Evolutionary conservation across 2,113 vertebrate species (phyloP).

Genomic region (Ariopsis seemanni): DNA sequence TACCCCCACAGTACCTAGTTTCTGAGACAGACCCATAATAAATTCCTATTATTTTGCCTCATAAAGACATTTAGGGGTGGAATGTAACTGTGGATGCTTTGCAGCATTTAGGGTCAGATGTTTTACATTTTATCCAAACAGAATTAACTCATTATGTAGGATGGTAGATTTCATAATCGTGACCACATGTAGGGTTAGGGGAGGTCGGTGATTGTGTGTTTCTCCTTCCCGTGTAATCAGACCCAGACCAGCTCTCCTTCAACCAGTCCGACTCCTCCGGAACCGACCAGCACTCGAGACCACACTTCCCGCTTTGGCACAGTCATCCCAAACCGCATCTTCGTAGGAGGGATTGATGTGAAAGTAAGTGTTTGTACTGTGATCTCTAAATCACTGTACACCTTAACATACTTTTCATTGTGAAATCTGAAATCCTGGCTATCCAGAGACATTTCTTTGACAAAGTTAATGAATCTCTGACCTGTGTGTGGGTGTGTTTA

Average conservation of each 20-base stretch:
- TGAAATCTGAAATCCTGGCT: not conserved
- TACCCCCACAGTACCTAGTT: too few species aligned
- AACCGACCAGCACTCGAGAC: slow-evolving; percentile 52
- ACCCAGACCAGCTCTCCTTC: slow-evolving; percentile 72
- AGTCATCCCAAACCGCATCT: slow-evolving; percentile 85
- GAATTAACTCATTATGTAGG: not conserved
- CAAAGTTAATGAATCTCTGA: not conserved
- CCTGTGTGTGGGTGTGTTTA: slow-evolving; percentile 52
- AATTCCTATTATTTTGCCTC: not conserved
- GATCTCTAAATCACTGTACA: not conserved
- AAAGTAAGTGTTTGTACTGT: slow-evolving; percentile 68
- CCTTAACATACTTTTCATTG: not conserved
- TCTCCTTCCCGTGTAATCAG: slow-evolving; percentile 64
- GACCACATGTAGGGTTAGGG: not conserved
- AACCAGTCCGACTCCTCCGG: slow-evolving; percentile 65
- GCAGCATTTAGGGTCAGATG: not conserved
- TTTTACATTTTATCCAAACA: not conserved
- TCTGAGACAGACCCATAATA: too few species aligned
- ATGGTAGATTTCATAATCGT: not conserved
- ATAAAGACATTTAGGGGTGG: not conserved
- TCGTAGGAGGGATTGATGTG: slow-evolving; percentile 85
- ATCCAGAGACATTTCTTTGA: not conserved
- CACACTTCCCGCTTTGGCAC: slow-evolving; percentile 68
- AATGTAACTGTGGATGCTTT: not conserved
- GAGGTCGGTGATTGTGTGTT: slow-evolving; percentile 5